Percentiles rank a stretch among this genome's conserved stretches.
These are phyloP conservation scores for Catharus fuscescens DNA, from an alignment of 2,113 vertebrate species.

Conservation along the genomic window DNA sequence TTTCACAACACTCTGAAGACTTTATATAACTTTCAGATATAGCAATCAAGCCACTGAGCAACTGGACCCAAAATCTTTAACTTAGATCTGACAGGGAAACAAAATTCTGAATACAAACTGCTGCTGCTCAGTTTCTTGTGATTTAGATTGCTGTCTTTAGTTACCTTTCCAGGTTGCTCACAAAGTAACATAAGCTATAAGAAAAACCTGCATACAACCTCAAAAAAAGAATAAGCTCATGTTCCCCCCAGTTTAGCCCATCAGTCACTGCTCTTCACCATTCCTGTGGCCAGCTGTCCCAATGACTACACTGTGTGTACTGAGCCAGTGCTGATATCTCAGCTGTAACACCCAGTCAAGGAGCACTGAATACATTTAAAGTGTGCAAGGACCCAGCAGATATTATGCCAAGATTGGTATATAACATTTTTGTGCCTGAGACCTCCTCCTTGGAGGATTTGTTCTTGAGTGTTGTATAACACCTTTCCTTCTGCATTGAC, in stretches of 20 bases:
- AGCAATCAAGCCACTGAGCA: background rate
- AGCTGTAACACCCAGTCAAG: background rate
- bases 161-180: background rate
- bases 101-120: background rate
- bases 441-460: slow-evolving; percentile 19
- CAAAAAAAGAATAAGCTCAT: background rate
- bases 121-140: background rate
- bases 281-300: background rate
- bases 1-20: background rate
- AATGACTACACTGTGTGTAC: background rate
- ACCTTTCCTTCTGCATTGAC: slow-evolving; percentile 50
- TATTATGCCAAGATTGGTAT: background rate
- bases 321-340: background rate
- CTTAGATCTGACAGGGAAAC: background rate
- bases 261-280: background rate
- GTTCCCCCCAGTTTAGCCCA: background rate
- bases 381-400: background rate
- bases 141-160: background rate
- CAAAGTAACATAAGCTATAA: background rate
- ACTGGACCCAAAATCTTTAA: background rate
- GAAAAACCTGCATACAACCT: background rate
- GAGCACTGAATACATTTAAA: background rate
- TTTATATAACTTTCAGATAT: background rate
- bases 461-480: slow-evolving; percentile 52
- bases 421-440: background rate